Conservation (phyloP, 2,888 invertebrate species). For the Sacculina carcini region DNA sequence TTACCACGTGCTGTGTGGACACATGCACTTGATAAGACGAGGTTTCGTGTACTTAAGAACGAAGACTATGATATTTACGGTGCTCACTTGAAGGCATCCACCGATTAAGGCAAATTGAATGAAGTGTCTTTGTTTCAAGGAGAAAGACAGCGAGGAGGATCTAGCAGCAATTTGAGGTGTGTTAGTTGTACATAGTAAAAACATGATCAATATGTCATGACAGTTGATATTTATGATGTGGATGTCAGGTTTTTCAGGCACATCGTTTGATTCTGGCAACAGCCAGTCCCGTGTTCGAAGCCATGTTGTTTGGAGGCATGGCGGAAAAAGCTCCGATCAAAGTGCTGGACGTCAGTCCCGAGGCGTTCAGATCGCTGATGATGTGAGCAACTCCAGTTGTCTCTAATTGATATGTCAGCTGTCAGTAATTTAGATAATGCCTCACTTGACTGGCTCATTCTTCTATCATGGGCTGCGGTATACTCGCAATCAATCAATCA, state of each 20-base stretch:
- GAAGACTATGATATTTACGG: background rate
- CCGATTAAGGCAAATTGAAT: too few relatives aligned
- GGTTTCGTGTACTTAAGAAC: background rate
- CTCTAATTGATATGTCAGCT: too few relatives aligned
- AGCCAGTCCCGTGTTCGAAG: slow-evolving; percentile 66
- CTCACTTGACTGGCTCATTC: too few relatives aligned
- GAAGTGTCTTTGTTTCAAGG: background rate
- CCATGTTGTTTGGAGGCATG: slow-evolving; percentile 63
- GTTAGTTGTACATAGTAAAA: too few relatives aligned
- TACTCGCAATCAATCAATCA: too few relatives aligned
- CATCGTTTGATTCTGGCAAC: slow-evolving; percentile 58
- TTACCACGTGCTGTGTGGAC: too few relatives aligned
- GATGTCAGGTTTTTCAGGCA: slow-evolving; percentile 33
- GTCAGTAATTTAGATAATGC: too few relatives aligned
- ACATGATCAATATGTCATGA: background rate
- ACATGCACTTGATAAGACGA: too few relatives aligned
- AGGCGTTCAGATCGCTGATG: slow-evolving; percentile 51
- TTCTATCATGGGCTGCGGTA: too few relatives aligned
- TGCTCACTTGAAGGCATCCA: too few relatives aligned
- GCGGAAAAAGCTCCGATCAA: slow-evolving; percentile 48
- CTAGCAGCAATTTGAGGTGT: background rate
- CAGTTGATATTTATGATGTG: background rate
- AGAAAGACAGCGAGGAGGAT: background rate
- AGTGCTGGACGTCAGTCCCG: slow-evolving; percentile 58
- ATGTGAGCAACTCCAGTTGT: slow-evolving; percentile 28